A percentile compares a stretch with the other conserved stretches of the same genome.
Conservation (phyloP, 2,797 vertebrate species). For the Percopsis omiscomaycus region DNA sequence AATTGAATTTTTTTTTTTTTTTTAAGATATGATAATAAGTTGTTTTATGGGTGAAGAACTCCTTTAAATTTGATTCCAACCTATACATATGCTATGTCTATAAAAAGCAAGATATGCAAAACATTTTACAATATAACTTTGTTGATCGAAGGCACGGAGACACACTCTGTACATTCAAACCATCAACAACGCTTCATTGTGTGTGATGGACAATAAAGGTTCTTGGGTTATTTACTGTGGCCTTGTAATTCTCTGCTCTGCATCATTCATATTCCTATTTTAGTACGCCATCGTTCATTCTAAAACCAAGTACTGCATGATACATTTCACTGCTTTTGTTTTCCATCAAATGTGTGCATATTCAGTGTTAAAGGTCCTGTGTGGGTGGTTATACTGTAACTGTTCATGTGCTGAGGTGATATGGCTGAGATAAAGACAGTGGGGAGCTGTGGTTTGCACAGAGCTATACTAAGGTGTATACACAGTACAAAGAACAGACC, state of each 20-base stretch:
- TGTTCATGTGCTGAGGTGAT: constrained; percentile 46
- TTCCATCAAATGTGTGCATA: constrained; percentile 24
- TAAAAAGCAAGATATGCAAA: too few species aligned
- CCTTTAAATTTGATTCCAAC: too few species aligned
- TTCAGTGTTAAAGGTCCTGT: constrained; percentile 44
- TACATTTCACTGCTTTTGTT: constrained; percentile 20
- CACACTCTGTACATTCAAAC: background rate
- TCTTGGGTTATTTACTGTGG: constrained; percentile 10
- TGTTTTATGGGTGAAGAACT: too few species aligned
- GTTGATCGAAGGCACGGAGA: background rate
- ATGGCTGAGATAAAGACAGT: constrained; percentile 42
- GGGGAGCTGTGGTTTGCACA: constrained; percentile 18
- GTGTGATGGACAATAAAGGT: background rate
- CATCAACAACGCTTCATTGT: background rate
- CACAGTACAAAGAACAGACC: background rate
- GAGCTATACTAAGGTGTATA: constrained; percentile 20
- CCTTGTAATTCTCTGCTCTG: constrained; percentile 1
- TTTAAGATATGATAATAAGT: too few species aligned
- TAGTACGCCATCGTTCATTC: constrained; percentile 8
- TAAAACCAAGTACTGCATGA: constrained; percentile 4
- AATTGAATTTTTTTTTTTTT: too few species aligned
- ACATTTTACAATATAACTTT: background rate
- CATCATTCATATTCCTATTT: constrained; percentile 16
- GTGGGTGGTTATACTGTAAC: constrained; percentile 48
- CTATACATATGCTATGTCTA: too few species aligned